Conservation (phyloP, 2,888 invertebrate genomes). For the Rhodophaea formosa region DNA sequence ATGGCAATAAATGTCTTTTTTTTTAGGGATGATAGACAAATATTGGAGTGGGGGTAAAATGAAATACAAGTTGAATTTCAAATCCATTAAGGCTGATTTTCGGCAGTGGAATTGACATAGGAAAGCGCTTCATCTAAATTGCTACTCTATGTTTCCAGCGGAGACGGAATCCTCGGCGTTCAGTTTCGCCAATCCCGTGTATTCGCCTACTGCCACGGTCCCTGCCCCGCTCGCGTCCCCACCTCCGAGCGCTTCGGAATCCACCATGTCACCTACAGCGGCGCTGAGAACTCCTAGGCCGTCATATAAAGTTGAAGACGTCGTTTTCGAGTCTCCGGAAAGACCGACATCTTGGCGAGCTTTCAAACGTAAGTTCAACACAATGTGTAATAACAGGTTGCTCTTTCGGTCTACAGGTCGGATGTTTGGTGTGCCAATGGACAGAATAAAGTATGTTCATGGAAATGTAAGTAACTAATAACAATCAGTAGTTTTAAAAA, state of each 20-base stretch:
- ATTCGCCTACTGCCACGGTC: slow-evolving; percentile 83
- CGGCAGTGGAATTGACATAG: no score
- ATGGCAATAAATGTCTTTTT: no score
- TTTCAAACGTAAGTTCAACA: slow-evolving; percentile 57
- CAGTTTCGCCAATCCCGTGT: slow-evolving; percentile 92
- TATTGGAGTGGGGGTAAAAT: no score
- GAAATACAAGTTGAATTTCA: no score
- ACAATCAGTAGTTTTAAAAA: no score
- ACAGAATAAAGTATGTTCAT: no score
- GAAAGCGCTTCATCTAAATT: not conserved
- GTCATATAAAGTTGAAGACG: slow-evolving; percentile 88
- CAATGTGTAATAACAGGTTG: no score
- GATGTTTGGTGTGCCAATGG: no score
- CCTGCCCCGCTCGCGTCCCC: slow-evolving; percentile 43
- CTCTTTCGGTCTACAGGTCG: no score
- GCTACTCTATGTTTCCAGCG: slow-evolving; percentile 35
- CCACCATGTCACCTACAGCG: slow-evolving; percentile 47
- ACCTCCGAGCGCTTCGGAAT: slow-evolving; percentile 33
- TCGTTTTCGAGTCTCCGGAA: slow-evolving; percentile 84
- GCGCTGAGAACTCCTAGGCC: slow-evolving; percentile 71
- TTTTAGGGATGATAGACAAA: no score
- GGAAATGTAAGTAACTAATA: no score
- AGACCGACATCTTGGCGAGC: slow-evolving; percentile 68
- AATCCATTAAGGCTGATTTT: no score
- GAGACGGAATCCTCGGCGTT: slow-evolving; percentile 82